These are phyloP conservation scores for Tadarida brasiliensis DNA, from an alignment of 2,797 vertebrate species.

Conservation along the genomic window DNA sequence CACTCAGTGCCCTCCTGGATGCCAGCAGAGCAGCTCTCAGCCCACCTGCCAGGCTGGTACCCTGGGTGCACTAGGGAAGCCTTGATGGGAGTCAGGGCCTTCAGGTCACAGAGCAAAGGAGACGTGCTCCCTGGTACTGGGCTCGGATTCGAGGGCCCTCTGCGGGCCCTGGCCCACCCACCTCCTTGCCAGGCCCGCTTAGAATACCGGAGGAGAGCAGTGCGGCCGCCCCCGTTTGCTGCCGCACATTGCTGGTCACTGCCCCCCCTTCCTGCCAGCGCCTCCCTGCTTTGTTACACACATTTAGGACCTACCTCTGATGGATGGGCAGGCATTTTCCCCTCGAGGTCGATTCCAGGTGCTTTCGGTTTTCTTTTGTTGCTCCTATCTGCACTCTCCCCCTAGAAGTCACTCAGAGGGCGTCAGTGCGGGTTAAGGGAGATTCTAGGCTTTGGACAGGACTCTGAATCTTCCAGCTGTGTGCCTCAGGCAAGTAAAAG, in stretches of 20 bases:
- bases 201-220: background rate
- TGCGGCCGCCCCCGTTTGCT: background rate
- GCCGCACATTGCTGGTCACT: background rate
- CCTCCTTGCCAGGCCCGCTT: background rate
- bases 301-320: background rate
- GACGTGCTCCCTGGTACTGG: background rate
- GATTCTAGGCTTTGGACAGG: background rate
- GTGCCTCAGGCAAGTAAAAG: background rate
- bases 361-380: background rate
- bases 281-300: background rate
- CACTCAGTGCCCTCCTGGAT: background rate
- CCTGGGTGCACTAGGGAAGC: background rate
- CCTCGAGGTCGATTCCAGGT: background rate
- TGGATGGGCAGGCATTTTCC: background rate
- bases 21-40: background rate
- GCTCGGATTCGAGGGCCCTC: background rate
- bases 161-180: accelerated
- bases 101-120: background rate
- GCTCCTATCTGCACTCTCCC: background rate
- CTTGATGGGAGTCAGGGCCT: background rate
- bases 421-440: background rate
- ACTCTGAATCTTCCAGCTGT: background rate
- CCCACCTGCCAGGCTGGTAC: background rate
- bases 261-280: background rate
- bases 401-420: background rate